Conservation (phyloP, 64 coral and sea anemone species). For the Stichodactyla helianthus region DNA sequence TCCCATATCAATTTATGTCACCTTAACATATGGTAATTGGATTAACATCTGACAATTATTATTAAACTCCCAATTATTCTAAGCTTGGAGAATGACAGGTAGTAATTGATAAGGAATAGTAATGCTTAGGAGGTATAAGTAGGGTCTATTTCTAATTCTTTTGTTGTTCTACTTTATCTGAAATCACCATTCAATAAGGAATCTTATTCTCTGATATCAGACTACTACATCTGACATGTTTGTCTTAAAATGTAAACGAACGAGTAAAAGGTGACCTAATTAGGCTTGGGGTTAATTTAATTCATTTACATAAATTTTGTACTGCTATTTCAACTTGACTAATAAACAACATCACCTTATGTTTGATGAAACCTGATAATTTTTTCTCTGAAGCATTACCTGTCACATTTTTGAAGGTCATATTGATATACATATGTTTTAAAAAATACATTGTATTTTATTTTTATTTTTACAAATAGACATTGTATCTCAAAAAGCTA, state of each 20-base stretch:
- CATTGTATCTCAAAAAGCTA: too few relatives aligned
- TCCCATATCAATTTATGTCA: not conserved
- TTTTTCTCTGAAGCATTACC: not conserved
- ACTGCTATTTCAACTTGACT: not conserved
- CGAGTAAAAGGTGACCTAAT: slow-evolving; percentile 3
- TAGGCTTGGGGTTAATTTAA: not conserved
- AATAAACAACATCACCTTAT: not conserved
- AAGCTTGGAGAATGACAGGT: not conserved
- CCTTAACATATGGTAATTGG: not conserved
- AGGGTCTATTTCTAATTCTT: not conserved
- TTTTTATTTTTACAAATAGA: too few relatives aligned
- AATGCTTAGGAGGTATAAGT: not conserved
- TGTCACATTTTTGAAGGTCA: too few relatives aligned
- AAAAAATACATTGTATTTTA: too few relatives aligned
- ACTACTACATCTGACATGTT: not conserved
- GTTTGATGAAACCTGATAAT: not conserved
- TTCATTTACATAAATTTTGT: slow-evolving; percentile 1
- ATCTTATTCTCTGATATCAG: not conserved
- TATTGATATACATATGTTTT: too few relatives aligned
- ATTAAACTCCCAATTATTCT: not conserved
- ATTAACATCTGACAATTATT: not conserved
- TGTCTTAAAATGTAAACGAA: not conserved
- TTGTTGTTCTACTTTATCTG: not conserved
- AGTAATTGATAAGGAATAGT: not conserved
- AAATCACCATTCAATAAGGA: not conserved